Evolutionary conservation across 1,140 invertebrate genomes (phyloP).

Genomic region (Ruditapes philippinarum): DNA sequence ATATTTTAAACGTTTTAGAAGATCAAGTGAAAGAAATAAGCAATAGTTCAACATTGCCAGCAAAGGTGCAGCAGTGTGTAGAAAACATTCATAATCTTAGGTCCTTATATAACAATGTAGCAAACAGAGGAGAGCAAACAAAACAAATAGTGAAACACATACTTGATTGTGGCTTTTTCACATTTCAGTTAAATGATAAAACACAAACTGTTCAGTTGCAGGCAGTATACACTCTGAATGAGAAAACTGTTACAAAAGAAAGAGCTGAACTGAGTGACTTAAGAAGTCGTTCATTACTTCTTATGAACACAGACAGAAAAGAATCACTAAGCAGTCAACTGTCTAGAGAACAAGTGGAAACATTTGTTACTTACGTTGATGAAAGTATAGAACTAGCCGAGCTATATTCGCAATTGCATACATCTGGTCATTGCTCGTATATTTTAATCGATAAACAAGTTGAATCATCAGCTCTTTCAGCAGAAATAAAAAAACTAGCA

Average conservation of each 20-base stretch:
- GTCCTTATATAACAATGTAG: slow-evolving; percentile 64
- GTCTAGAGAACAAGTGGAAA: neutral
- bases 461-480: neutral
- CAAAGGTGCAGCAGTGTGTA: slow-evolving; percentile 53
- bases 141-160: slow-evolving; percentile 63
- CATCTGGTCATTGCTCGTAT: slow-evolving; percentile 54
- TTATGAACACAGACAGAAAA: slow-evolving; percentile 52
- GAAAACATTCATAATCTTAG: slow-evolving; percentile 66
- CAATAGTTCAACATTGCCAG: slow-evolving; percentile 27
- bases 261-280: slow-evolving; percentile 41
- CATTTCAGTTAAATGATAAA: slow-evolving; percentile 20
- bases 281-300: slow-evolving; percentile 62
- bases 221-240: neutral
- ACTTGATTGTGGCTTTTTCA: slow-evolving; percentile 40
- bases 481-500: neutral
- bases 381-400: slow-evolving; percentile 8
- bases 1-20: slow-evolving; percentile 11
- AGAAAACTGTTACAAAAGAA: neutral
- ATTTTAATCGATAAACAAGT: neutral
- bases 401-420: neutral
- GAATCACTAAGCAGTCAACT: neutral
- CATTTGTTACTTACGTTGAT: slow-evolving; percentile 48
- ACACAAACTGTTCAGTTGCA: neutral
- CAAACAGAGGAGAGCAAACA: slow-evolving; percentile 66
- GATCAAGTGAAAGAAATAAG: neutral